Evolutionary conservation across 2,888 invertebrate species (phyloP).

Genomic region (Lasioglossum zephyrum): DNA sequence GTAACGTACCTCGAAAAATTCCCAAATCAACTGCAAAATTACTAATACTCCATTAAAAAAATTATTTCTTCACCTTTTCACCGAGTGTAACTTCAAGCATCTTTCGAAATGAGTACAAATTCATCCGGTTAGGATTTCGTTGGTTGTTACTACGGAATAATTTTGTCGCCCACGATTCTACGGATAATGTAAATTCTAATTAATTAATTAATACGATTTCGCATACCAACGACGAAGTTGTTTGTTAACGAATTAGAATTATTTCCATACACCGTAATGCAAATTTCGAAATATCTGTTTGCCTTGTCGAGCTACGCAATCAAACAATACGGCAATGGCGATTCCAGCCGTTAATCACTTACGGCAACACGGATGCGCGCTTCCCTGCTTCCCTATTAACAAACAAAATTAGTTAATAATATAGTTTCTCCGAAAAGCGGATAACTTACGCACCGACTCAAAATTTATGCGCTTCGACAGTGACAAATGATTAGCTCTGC

Average conservation of each 20-base stretch:
- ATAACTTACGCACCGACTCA: constrained; percentile 17
- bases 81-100: not conserved
- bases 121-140: not conserved
- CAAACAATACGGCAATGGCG: constrained; percentile 45
- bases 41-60: too few relatives aligned
- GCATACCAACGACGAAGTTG: not conserved
- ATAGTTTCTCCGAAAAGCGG: not conserved
- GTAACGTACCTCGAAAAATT: not conserved
- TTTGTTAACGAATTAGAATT: constrained; percentile 16
- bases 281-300: constrained; percentile 45
- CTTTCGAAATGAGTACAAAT: not conserved
- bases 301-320: constrained; percentile 22
- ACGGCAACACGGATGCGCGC: constrained; percentile 31
- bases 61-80: not conserved
- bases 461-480: constrained; percentile 26
- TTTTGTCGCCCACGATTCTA: not conserved
- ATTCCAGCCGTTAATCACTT: constrained; percentile 47
- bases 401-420: constrained; percentile 55
- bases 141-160: not conserved
- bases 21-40: not conserved
- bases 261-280: constrained; percentile 1
- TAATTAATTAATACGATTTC: not conserved
- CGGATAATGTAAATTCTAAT: not conserved
- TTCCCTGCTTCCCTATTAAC: constrained; percentile 32
- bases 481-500: constrained; percentile 7